These are phyloP conservation scores for Ivindomyrus marchei DNA, from an alignment of 2,113 vertebrate genomes.

Conservation along the genomic window DNA sequence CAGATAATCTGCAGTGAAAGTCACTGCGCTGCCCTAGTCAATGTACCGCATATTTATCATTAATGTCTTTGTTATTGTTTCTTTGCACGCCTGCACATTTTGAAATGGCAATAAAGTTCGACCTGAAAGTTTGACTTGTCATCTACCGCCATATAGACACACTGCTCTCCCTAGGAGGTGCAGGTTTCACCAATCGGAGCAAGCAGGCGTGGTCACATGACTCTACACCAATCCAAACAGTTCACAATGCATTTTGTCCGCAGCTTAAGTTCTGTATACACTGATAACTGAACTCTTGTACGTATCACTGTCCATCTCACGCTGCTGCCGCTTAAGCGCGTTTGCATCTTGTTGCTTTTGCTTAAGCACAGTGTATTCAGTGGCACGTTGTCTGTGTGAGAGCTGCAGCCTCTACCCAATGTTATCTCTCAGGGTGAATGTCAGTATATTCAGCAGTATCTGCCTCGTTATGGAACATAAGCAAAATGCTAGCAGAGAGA, in stretches of 20 bases:
- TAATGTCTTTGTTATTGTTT: not conserved
- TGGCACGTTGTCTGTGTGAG: not conserved
- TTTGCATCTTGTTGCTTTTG: not conserved
- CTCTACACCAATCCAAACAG: not conserved
- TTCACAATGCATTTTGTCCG: not conserved
- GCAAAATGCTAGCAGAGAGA: not conserved
- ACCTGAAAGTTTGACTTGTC: not conserved
- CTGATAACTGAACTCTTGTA: not conserved
- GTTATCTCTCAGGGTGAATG: not conserved
- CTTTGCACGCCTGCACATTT: not conserved
- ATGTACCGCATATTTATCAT: not conserved
- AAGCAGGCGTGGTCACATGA: not conserved
- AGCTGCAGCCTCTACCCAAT: not conserved
- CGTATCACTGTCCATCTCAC: not conserved
- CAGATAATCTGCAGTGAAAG: not conserved
- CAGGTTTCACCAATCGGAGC: not conserved
- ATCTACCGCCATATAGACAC: not conserved
- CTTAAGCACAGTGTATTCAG: not conserved
- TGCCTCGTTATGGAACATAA: not conserved
- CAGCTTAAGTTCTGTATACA: not conserved
- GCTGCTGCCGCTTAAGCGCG: not conserved
- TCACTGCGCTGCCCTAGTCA: not conserved
- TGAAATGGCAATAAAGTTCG: not conserved
- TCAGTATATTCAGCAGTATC: not conserved
- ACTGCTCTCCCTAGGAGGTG: not conserved